A percentile compares a stretch with the other conserved stretches of the same genome.
Conservation (phyloP, 2,888 invertebrate species). For the Dromius quadrimaculatus region DNA sequence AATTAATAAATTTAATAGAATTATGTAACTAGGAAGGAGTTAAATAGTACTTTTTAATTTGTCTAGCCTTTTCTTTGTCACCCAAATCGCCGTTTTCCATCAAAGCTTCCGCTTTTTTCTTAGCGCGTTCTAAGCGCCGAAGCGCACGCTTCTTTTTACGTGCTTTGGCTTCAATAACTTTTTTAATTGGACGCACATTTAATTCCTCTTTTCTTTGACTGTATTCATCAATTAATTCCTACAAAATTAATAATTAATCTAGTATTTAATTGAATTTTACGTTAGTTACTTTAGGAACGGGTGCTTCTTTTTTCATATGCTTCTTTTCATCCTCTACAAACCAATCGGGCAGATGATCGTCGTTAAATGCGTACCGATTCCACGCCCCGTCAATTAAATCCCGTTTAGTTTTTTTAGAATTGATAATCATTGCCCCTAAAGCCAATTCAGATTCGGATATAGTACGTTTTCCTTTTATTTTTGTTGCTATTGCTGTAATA, state of each 20-base stretch:
- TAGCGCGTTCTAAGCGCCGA: constrained; percentile 89
- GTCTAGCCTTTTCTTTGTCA: constrained; percentile 92
- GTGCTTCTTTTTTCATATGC: constrained; percentile 86
- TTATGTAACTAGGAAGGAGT: not conserved
- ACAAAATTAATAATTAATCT: constrained; percentile 56
- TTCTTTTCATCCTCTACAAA: constrained; percentile 93
- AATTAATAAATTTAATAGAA: constrained; percentile 54
- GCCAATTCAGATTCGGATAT: constrained; percentile 91
- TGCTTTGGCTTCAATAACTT: constrained; percentile 97
- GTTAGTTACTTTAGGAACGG: constrained; percentile 80
- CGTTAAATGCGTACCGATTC: constrained; percentile 94
- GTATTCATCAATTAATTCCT: constrained; percentile 88
- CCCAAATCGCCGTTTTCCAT: constrained; percentile 91
- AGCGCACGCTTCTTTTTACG: constrained; percentile 94
- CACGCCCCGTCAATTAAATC: constrained; percentile 92
- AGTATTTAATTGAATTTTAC: not conserved
- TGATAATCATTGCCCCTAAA: constrained; percentile 89
- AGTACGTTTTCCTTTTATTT: constrained; percentile 70
- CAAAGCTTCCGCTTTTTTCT: constrained; percentile 95
- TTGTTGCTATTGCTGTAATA: constrained; percentile 3
- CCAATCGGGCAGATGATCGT: constrained; percentile 94
- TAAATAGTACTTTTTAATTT: constrained; percentile 85
- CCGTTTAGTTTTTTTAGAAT: constrained; percentile 90
- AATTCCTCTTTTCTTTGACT: constrained; percentile 85
- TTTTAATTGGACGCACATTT: constrained; percentile 96